Evolutionary conservation across 2,797 vertebrate genomes (phyloP).

Genomic region (Pyrocephalus nanus): DNA sequence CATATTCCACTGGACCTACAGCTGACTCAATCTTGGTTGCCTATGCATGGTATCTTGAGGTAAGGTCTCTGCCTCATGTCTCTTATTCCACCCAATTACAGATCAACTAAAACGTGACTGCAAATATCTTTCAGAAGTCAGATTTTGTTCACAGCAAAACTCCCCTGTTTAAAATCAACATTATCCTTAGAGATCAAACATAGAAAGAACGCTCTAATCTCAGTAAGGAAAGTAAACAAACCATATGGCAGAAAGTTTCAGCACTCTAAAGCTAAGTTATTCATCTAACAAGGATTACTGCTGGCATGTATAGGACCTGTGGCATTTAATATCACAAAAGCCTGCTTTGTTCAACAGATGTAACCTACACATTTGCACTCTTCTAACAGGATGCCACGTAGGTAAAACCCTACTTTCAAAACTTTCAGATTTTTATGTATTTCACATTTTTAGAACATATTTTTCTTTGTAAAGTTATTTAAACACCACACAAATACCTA

Average conservation of each 20-base stretch:
- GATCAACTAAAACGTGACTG: background rate
- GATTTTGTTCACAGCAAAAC: background rate
- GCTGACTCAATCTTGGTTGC: background rate
- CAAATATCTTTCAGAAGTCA: background rate
- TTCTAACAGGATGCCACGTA: background rate
- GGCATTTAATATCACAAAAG: slow-evolving; percentile 1
- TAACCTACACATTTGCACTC: background rate
- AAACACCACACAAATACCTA: background rate
- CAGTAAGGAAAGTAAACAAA: background rate
- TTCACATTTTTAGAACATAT: background rate
- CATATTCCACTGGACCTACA: background rate
- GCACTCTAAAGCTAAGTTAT: background rate
- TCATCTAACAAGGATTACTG: background rate
- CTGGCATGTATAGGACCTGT: background rate
- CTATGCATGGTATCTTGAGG: background rate
- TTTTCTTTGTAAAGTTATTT: background rate
- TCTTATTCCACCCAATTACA: background rate
- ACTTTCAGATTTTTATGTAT: background rate
- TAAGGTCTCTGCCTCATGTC: background rate
- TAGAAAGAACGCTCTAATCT: background rate
- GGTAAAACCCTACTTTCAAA: background rate
- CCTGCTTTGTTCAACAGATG: background rate
- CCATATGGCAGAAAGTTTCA: background rate
- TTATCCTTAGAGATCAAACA: background rate
- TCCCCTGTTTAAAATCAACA: slow-evolving; percentile 15